Conservation (phyloP, 2,113 vertebrate genomes). For the Corynorhinus townsendii region DNA sequence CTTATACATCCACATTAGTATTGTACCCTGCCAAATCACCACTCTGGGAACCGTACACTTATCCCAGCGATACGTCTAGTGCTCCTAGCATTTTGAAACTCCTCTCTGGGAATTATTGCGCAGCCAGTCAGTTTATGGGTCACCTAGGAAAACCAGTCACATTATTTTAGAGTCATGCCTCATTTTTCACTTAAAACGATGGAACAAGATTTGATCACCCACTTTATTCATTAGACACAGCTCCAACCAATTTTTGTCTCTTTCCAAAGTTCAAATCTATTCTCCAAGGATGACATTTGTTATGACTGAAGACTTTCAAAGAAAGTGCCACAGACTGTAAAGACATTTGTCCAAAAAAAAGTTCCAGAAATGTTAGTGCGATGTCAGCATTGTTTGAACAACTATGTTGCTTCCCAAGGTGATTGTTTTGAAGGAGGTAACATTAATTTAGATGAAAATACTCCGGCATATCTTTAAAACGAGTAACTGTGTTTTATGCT, state of each 20-base stretch:
- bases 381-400: not conserved
- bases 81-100: not conserved
- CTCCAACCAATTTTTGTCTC: conserved; percentile 51
- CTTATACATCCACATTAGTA: conserved; percentile 38
- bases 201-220: conserved; percentile 67
- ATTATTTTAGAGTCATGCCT: conserved; percentile 70
- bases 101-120: conserved; percentile 47
- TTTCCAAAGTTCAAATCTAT: conserved; percentile 66
- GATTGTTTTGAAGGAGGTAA: not conserved
- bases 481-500: not conserved
- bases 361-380: not conserved
- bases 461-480: not conserved
- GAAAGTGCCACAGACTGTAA: conserved; percentile 35
- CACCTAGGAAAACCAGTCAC: conserved; percentile 67
- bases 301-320: conserved; percentile 51
- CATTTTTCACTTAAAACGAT: conserved; percentile 70
- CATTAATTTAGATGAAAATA: not conserved
- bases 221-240: conserved; percentile 66
- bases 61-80: not conserved
- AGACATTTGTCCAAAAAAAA: not conserved
- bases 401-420: not conserved
- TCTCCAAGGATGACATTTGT: conserved; percentile 62
- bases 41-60: not conserved
- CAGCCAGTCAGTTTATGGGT: conserved; percentile 57
- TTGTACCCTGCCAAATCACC: not conserved